phyloP scores from a whole-genome alignment of 2,797 vertebrate genomes.

The Lutjanus campechanus region DNA sequence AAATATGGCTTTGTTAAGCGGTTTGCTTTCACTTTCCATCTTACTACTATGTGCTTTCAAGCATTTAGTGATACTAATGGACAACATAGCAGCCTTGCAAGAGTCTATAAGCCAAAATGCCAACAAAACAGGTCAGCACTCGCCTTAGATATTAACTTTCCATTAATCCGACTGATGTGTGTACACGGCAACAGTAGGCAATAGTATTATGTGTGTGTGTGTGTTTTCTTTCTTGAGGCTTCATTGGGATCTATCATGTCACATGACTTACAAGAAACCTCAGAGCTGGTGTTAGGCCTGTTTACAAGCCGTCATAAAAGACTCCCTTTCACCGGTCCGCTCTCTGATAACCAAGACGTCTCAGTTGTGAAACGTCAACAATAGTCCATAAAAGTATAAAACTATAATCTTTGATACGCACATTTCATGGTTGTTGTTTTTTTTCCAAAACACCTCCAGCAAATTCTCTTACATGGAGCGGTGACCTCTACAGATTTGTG shows the following conservation, averaged over 20 bases:
- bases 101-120: neutral
- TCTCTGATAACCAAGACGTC: neutral
- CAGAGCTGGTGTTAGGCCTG: neutral
- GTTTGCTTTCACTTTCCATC: constrained; percentile 70
- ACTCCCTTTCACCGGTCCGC: neutral
- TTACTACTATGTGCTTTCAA: constrained; percentile 5
- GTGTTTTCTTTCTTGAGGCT: constrained; percentile 14
- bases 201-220: constrained; percentile 9
- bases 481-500: neutral
- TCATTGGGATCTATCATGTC: constrained; percentile 38
- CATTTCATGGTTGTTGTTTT: neutral
- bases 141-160: constrained; percentile 14
- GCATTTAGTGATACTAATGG: neutral
- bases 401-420: neutral
- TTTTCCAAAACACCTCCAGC: neutral
- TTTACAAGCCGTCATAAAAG: constrained; percentile 4
- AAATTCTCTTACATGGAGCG: neutral
- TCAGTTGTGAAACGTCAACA: constrained; percentile 3
- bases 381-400: constrained; percentile 24
- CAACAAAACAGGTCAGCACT: constrained; percentile 40
- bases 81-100: neutral
- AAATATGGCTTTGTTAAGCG: constrained; percentile 20
- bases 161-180: neutral
- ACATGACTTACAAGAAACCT: constrained; percentile 68
- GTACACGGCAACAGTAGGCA: neutral